Evolutionary conservation across 2,888 invertebrate genomes (phyloP).

Genomic region (Aphidoletes aphidimyza): DNA sequence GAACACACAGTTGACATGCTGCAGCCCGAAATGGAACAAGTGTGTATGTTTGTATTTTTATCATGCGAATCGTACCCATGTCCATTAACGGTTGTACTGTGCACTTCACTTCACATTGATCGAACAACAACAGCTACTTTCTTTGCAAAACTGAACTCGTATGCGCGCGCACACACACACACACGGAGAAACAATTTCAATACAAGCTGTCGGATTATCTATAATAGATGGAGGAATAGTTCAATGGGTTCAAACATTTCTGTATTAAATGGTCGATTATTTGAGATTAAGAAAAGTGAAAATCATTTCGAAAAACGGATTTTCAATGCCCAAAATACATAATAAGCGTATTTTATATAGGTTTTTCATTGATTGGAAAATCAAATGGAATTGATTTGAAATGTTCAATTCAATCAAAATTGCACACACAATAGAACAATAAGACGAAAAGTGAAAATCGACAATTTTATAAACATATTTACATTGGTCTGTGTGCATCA

Average conservation of each 20-base stretch:
- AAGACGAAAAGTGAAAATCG: background rate
- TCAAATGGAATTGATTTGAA: constrained; percentile 12
- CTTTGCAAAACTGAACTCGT: constrained; percentile 1
- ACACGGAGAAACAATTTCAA: no score
- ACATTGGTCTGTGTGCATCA: no score
- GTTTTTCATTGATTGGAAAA: no score
- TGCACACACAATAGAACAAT: constrained; percentile 22
- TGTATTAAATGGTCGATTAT: background rate
- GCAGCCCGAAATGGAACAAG: constrained; percentile 44
- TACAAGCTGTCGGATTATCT: no score
- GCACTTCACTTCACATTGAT: background rate
- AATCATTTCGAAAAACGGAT: background rate
- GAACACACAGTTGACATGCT: constrained; percentile 1
- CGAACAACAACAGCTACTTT: background rate
- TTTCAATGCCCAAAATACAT: background rate
- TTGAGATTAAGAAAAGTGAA: background rate
- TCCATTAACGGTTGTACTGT: background rate
- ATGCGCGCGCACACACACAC: background rate
- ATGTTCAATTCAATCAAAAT: constrained; percentile 27
- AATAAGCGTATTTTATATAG: no score
- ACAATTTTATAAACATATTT: background rate
- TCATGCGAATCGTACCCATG: background rate
- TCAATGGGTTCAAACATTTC: background rate
- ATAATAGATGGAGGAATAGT: no score
- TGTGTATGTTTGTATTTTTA: background rate